These are phyloP conservation scores for Dreissena polymorpha DNA, from an alignment of 1,140 invertebrate genomes.

Conservation along the genomic window DNA sequence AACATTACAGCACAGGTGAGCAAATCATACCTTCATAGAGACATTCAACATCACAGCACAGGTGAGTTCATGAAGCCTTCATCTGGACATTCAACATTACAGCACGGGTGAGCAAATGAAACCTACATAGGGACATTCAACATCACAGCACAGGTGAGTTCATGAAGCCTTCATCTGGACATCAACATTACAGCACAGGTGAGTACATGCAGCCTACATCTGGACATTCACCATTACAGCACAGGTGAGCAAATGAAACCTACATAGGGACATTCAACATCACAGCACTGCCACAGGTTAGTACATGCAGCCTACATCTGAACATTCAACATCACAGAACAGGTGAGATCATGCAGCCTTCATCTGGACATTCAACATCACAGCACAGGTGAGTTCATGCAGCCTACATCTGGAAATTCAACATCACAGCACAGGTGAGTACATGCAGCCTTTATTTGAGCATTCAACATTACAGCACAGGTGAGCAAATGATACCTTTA, in stretches of 20 bases:
- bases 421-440: constrained; percentile 57
- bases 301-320: constrained; percentile 66
- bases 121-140: constrained; percentile 68
- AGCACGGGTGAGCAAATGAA: no score
- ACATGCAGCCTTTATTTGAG: constrained; percentile 67
- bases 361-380: constrained; percentile 67
- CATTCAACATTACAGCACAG: constrained; percentile 61
- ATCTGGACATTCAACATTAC: constrained; percentile 67
- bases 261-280: constrained; percentile 69
- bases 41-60: constrained; percentile 61
- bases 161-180: constrained; percentile 68
- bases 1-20: constrained; percentile 56
- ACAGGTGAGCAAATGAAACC: no score
- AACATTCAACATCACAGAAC: constrained; percentile 63
- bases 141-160: constrained; percentile 57
- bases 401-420: constrained; percentile 66
- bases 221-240: constrained; percentile 68
- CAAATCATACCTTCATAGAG: no score
- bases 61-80: no score
- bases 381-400: constrained; percentile 62
- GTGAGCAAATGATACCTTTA: no score
- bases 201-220: constrained; percentile 61
- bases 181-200: constrained; percentile 61
- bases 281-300: no score
- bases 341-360: constrained; percentile 64